Evolutionary conservation across 1,140 invertebrate genomes (phyloP), one percentile per base, ranked within the genome.

Genomic region (Drosophila melanica): DNA sequence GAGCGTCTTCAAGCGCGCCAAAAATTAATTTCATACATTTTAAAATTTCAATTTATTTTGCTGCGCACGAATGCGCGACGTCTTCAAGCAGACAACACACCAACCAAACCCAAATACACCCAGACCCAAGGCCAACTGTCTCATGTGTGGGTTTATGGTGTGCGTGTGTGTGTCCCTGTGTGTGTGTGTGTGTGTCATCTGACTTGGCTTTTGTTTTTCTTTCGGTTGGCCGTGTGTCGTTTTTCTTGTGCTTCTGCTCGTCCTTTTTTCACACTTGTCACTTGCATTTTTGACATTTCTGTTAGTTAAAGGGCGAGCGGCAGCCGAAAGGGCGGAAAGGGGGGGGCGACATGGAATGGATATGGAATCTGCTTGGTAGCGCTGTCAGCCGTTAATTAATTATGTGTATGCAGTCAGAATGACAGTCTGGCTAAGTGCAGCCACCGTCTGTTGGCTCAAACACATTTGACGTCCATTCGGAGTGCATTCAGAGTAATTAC

Each of bases 11-110:
- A 51, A 42, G 20, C 16, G 50, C 62, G 77, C 82, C 79, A 87
- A 87, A 86, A 87, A 86, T 86, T 86, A 86, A 86, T 86, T 87
- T 86, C 79, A 87, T 86, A 86, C 82, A 86, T 87, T 86, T 86
- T 86, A 86, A 86, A 86, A 86, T 86, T 87, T 86, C 82, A 87
- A 86, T 86, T 86, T 86, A 86, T 86, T 87, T 81, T 77, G 65
- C 76, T 64, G 39, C 71, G 82, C 82, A 86, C 82, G 82, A 86
- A 76, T 80, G 82, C 82, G 79, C 82, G 70, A 70, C 68, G 67
- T 84, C 81, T 84, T 79, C 81, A 77, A 79, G 75, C 82, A 87
- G 75, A 79, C 76, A 86, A 86, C 44, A 45, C 51, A 54, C 51
- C 30, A 33, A 33, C 33, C 39, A n/a, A n/a, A 14, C 39, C 35